Base-by-base conservation (phyloP, 1,140 invertebrate species). In the Pseudachorutes palmiensis region DNA sequence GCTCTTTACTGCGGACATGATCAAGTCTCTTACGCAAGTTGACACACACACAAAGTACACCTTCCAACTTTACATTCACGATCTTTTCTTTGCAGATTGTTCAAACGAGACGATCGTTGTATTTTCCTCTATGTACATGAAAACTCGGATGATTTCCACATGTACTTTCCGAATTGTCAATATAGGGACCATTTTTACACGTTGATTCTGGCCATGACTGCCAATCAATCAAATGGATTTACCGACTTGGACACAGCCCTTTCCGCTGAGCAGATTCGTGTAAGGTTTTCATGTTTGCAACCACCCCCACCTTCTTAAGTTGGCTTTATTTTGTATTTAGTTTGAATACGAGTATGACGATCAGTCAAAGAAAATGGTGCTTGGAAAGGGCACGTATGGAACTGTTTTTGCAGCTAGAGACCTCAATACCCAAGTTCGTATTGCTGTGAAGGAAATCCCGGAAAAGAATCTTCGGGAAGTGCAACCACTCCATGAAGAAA, bases 81-180 rank as follows among this genome's bases (percentile, higher is more conserved):
- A n/a, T n/a, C 9, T 45, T 45, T 45, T 45, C 36, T 45, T 75
- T 80, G 48, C 76, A 89, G 91, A 78, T 81, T 96, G 51, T 98
- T 97, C 78, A 98, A 97, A 78, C 83, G 94, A 62, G 96, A 99
- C 78, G 91, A 95, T 76, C 81, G 95, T 16, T 97, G 94, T 65
- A 82, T 98, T 1, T 98, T 98, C 79, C 82, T 99, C 0, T 99
- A 99, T 78, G 96, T 99, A 28, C 91, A 96, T 78, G 90, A 97
- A 77, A 98, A 98, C 76, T 97, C 94, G 5, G 94, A 97, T 77
- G 95, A 98, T 81, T 99, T 99, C 81, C 96, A 99, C 85, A 95
- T 99, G 80, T 98, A 91, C 77, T 90, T 99, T 70, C 94, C 97
- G 14, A 97, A 94, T 0, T 84, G 87, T 58, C 73, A 85, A 55